Evolutionary conservation across 1,140 invertebrate genomes (phyloP).

Genomic region (Meteorus sp.): DNA sequence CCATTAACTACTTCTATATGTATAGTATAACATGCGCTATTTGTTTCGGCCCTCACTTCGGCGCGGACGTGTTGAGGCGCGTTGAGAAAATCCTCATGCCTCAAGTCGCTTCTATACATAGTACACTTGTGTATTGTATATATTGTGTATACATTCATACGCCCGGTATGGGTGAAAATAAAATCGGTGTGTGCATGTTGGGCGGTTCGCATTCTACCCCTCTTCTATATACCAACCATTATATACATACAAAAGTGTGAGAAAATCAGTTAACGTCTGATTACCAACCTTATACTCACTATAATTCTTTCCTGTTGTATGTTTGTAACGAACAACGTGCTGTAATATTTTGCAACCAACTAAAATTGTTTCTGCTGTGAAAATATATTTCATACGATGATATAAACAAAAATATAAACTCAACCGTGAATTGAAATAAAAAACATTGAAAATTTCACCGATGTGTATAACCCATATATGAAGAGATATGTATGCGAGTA

Average conservation of each 20-base stretch:
- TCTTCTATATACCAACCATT: neutral
- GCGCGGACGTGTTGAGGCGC: constrained; percentile 26
- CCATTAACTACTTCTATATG: constrained; percentile 37
- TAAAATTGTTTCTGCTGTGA: too few species aligned
- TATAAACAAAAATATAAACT: too few species aligned
- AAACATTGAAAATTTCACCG: too few species aligned
- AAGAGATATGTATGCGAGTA: too few species aligned
- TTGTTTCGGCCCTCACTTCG: constrained; percentile 22
- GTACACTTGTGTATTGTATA: too few species aligned
- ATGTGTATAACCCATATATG: too few species aligned
- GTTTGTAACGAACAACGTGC: neutral
- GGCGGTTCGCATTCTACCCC: neutral
- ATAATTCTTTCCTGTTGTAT: constrained; percentile 7
- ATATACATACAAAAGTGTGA: neutral
- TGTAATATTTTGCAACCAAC: neutral
- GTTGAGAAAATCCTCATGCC: constrained; percentile 24
- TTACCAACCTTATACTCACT: constrained; percentile 5
- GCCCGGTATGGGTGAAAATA: neutral
- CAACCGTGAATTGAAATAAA: too few species aligned
- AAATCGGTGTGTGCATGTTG: neutral
- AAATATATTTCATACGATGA: too few species aligned
- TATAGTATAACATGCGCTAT: constrained; percentile 27
- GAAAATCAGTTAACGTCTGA: constrained; percentile 9
- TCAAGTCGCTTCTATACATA: neutral
- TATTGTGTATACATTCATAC: too few species aligned